Conservation (phyloP, 1,140 invertebrate species). For the Prorops nasuta region DNA sequence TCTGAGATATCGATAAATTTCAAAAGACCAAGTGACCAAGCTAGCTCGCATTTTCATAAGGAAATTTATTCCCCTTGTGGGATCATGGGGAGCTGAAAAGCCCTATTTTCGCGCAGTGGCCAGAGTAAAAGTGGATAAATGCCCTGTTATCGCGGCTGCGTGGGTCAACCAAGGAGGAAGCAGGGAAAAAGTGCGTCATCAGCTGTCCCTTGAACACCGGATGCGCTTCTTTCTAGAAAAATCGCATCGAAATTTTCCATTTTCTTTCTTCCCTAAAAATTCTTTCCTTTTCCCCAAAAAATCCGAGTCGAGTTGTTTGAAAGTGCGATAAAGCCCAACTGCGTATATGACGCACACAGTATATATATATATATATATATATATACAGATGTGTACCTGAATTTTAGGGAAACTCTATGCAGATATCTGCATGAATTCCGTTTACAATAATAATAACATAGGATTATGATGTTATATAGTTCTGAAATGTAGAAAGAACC, state of each 20-base stretch:
- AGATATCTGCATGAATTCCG: too few species aligned
- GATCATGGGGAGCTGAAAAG: background rate
- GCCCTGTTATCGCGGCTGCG: constrained; percentile 20
- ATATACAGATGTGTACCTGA: too few species aligned
- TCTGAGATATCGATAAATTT: constrained; percentile 36
- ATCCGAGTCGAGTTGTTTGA: too few species aligned
- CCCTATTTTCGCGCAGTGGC: constrained; percentile 28
- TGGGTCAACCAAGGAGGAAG: constrained; percentile 18
- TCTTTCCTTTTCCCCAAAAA: too few species aligned
- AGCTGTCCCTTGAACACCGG: constrained; percentile 26
- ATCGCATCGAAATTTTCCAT: constrained; percentile 21
- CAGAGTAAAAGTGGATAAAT: background rate
- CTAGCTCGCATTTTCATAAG: constrained; percentile 45
- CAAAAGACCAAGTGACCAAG: constrained; percentile 8
- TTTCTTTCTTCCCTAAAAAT: background rate
- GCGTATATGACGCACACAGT: too few species aligned
- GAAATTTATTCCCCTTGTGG: constrained; percentile 32
- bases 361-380: too few species aligned
- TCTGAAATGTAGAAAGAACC: too few species aligned
- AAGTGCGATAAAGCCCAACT: too few species aligned
- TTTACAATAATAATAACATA: too few species aligned
- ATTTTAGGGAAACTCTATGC: too few species aligned
- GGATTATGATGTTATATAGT: too few species aligned
- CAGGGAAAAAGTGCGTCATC: constrained; percentile 34
- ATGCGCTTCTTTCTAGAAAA: constrained; percentile 39